Evolutionary conservation across 1,140 invertebrate genomes (phyloP), one percentile per base, ranked within the genome.

Genomic region (Glossosoma conforme): DNA sequence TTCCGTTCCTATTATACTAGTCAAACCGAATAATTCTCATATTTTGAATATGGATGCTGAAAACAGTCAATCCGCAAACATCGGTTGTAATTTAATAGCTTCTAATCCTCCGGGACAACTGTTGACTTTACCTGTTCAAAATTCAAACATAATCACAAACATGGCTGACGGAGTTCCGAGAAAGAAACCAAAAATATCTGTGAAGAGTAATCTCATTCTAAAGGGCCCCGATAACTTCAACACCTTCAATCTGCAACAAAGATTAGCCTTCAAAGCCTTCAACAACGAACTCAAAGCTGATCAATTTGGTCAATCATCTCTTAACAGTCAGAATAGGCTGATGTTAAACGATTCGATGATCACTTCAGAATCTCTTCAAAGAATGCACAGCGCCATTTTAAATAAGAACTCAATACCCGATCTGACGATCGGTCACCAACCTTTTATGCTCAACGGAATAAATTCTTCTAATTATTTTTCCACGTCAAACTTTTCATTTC

Each of bases 111-210:
- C 15, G 4, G 32, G 32, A 13, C n/a, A 50, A 43, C 18, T 50
- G 19, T 22, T 50, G 13, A 21, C 24, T n/a, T 22, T 50, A 22
- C 47, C 47, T 4, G 15, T 43, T 13, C 40, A 30, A 22, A 50
- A 37, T 17, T 22, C 46, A 48, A 38, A 17, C n/a, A 18, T 21
- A 25, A 22, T n/a, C 9, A 15, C 28, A 47, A 36, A 22, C 19
- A 42, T n/a, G 15, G n/a, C n/a, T 35, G 47, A 50, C 14, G 15
- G 8, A 18, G 11, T 35, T 13, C 68, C 70, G 1, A 64, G 70
- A 37, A 75, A 75, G 48, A 74, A 74, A 37, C 68, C 72, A 0
- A 75, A 75, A 55, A 75, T 75, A 62, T 75, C 70, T 3, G 72
- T 75, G 0, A 75, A 75, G 59, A 75, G 72, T 44, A 74, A 75